These are phyloP conservation scores for Abramis brama DNA, from an alignment of 2,113 vertebrate genomes.

Conservation along the genomic window DNA sequence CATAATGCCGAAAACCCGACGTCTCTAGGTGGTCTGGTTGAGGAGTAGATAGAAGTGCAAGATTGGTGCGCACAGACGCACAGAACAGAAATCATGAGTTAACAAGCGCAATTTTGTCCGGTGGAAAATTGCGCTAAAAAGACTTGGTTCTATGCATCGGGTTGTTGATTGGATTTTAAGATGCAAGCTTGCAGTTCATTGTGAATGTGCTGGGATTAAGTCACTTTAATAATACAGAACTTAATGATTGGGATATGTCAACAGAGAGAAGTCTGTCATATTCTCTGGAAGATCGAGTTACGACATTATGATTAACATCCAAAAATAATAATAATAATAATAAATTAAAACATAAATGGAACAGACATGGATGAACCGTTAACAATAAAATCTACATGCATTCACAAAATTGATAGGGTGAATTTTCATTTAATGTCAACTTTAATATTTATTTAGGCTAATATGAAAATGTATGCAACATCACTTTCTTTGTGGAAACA, in stretches of 20 bases:
- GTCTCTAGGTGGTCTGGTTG: too few species aligned
- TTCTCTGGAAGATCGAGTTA: neutral
- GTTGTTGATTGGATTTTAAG: neutral
- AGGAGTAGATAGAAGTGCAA: too few species aligned
- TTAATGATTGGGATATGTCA: neutral
- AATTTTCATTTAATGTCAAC: neutral
- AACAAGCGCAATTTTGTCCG: too few species aligned
- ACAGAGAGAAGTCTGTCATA: neutral
- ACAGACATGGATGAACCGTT: neutral
- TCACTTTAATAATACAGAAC: neutral
- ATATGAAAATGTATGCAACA: neutral
- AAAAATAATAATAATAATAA: neutral
- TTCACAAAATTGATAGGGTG: neutral
- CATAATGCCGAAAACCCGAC: too few species aligned
- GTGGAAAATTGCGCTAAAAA: too few species aligned
- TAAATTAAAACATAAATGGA: neutral
- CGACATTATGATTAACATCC: neutral
- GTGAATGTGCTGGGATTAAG: neutral
- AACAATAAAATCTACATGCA: neutral
- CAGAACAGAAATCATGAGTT: too few species aligned
- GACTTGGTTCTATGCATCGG: neutral
- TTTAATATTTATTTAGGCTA: neutral
- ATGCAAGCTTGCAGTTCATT: neutral
- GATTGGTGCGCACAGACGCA: too few species aligned
- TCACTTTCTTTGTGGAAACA: too few species aligned